Conservation (phyloP, 2,888 invertebrate species). For the Dione juno region DNA sequence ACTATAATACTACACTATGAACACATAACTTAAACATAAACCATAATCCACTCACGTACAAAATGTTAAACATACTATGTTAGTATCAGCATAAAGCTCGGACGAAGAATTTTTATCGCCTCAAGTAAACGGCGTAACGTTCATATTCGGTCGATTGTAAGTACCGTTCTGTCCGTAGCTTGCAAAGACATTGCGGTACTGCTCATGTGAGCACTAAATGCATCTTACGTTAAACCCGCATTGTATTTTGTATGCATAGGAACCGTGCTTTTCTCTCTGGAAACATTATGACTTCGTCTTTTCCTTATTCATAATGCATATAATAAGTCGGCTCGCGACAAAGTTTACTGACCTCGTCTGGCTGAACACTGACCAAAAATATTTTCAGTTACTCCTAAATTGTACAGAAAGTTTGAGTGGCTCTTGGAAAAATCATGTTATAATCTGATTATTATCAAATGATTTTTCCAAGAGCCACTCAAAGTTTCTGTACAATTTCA, state of each 20-base stretch:
- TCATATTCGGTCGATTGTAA: slow-evolving; percentile 60
- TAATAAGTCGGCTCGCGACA: slow-evolving; percentile 47
- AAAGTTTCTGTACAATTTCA: neutral
- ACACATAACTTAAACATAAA: neutral
- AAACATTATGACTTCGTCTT: slow-evolving; percentile 57
- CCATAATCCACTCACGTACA: slow-evolving; percentile 21
- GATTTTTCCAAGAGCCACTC: neutral
- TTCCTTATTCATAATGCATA: slow-evolving; percentile 49
- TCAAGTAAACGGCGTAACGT: slow-evolving; percentile 53
- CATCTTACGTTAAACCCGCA: slow-evolving; percentile 64
- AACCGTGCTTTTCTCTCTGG: slow-evolving; percentile 56
- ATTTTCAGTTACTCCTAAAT: neutral
- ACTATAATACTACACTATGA: neutral
- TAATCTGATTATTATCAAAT: neutral
- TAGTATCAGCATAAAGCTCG: slow-evolving; percentile 54
- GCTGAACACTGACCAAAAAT: slow-evolving; percentile 33
- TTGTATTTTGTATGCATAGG: slow-evolving; percentile 64
- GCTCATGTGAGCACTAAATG: slow-evolving; percentile 67
- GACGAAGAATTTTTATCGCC: slow-evolving; percentile 64
- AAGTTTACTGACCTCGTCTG: slow-evolving; percentile 49
- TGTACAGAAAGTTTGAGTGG: too few species aligned
- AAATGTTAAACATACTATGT: slow-evolving; percentile 26
- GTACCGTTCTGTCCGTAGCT: slow-evolving; percentile 59
- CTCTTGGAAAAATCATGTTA: too few species aligned
- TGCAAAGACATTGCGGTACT: slow-evolving; percentile 69